Evolutionary conservation across 2,113 vertebrate species (phyloP).

Genomic region (Phaethornis superciliosus): DNA sequence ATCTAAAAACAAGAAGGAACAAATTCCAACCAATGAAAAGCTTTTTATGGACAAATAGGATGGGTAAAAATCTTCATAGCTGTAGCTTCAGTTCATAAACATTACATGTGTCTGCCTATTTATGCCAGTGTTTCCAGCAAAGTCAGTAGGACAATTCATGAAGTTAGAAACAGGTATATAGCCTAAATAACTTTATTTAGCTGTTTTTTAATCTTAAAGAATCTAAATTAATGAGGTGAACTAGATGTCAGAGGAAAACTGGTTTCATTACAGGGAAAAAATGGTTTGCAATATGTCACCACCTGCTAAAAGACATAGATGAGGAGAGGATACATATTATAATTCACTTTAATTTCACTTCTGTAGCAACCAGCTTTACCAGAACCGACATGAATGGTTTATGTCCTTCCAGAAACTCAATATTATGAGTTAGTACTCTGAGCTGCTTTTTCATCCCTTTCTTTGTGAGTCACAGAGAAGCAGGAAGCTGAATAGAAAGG

Average conservation of each 20-base stretch:
- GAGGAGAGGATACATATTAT: neutral
- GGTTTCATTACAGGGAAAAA: neutral
- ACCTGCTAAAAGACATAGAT: neutral
- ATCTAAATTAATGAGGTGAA: neutral
- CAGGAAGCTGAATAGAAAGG: neutral
- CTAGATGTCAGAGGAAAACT: neutral
- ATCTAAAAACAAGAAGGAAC: neutral
- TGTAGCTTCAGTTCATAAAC: neutral
- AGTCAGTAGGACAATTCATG: neutral
- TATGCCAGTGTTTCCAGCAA: neutral
- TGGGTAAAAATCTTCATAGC: neutral
- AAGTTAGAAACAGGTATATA: neutral
- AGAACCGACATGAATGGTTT: neutral
- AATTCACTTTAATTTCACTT: neutral
- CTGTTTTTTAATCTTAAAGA: neutral
- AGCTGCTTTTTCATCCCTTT: neutral
- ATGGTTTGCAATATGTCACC: neutral
- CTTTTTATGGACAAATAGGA: neutral
- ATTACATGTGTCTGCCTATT: neutral
- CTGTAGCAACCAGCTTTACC: neutral
- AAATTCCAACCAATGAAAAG: neutral
- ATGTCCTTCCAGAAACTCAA: neutral
- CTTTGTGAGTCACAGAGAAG: neutral
- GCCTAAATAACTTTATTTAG: neutral
- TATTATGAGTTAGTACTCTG: neutral